A percentile compares a stretch with the other conserved stretches of the same genome.
These are phyloP conservation scores for Aromia moschata DNA, from an alignment of 2,888 invertebrate species.

Conservation along the genomic window DNA sequence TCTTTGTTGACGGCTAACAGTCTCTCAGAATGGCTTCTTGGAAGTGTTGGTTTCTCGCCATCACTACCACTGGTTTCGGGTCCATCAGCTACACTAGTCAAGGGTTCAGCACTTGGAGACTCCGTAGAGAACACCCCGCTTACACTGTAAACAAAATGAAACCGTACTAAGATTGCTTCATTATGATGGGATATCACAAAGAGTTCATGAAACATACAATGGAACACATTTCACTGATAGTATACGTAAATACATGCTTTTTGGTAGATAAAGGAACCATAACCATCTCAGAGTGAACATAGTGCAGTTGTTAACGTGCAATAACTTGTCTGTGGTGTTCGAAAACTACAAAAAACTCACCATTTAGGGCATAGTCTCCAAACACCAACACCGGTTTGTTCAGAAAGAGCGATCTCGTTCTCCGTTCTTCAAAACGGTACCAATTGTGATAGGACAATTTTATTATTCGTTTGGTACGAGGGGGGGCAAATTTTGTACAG, in stretches of 20 bases:
- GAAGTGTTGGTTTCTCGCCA: conserved; percentile 66
- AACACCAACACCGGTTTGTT: conserved; percentile 43
- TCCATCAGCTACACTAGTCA: conserved; percentile 58
- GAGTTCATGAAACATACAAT: conserved; percentile 15
- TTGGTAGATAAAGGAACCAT: conserved; percentile 7
- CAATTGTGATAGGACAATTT: conserved; percentile 32
- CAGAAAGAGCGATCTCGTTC: conserved; percentile 39
- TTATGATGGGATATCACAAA: background rate
- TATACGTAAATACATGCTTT: conserved; percentile 17
- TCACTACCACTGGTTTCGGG: conserved; percentile 61
- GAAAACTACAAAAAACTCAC: conserved; percentile 41
- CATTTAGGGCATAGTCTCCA: conserved; percentile 45
- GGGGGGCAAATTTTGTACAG: background rate
- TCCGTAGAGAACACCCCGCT: conserved; percentile 61
- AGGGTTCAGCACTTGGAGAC: conserved; percentile 61
- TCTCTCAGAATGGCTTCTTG: conserved; percentile 73
- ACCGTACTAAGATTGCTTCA: background rate
- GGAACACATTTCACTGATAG: conserved; percentile 8
- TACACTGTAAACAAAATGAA: conserved; percentile 50
- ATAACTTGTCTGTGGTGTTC: conserved; percentile 30
- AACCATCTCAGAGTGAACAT: conserved; percentile 10
- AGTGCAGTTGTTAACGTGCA: conserved; percentile 32
- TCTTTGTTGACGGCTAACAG: conserved; percentile 72
- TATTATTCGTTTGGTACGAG: conserved; percentile 16
- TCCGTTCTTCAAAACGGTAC: conserved; percentile 40